Evolutionary conservation across 1,140 invertebrate species (phyloP).

Genomic region (Heliconius melpomene): DNA sequence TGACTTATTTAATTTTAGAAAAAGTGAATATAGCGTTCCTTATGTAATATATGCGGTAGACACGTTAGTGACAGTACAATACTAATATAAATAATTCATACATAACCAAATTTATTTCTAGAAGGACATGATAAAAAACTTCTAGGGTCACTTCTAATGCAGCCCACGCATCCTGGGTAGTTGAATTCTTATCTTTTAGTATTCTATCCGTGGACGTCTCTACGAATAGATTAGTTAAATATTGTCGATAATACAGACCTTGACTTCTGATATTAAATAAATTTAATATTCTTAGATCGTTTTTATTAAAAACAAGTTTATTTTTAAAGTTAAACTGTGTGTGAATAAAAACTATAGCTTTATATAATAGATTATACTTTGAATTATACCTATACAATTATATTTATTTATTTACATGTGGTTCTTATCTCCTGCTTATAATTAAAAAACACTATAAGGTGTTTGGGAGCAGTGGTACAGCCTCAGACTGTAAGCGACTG

Average conservation of each 20-base stretch:
- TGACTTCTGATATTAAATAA: neutral
- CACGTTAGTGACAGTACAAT: neutral
- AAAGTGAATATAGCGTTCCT: no score
- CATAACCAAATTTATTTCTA: neutral
- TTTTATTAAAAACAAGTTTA: neutral
- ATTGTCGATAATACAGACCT: neutral
- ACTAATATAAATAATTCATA: neutral
- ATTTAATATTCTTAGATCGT: neutral
- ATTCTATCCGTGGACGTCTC: neutral
- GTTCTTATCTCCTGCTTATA: no score
- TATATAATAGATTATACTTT: no score
- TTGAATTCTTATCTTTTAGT: neutral
- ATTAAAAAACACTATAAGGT: no score
- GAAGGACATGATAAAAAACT: neutral
- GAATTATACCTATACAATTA: no score
- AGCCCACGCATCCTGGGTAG: neutral
- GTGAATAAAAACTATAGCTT: no score
- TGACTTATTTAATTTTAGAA: no score
- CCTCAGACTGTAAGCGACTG: no score
- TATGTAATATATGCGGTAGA: no score
- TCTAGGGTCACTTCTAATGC: neutral
- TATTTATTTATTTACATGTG: no score
- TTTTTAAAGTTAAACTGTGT: no score
- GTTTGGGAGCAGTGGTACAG: no score
- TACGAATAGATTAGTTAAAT: constrained; percentile 1